phyloP scores from a whole-genome alignment of 1,140 invertebrate species.

The Drosophila orena region DNA sequence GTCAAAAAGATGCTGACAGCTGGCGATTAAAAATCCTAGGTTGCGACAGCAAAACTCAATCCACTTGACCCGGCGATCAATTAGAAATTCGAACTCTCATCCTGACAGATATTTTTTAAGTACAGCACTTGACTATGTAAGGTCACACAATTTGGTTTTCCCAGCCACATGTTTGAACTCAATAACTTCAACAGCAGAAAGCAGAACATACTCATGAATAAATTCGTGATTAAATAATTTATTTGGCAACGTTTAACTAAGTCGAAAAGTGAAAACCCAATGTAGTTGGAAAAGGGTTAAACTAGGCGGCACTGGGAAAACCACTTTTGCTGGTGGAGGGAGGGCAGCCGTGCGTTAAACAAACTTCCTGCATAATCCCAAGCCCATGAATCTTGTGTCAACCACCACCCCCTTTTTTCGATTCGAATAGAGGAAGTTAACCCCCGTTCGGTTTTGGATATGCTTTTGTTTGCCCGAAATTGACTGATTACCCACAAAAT shows the following conservation, averaged over 20 bases:
- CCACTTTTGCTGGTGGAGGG: conserved; percentile 24
- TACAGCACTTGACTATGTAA: conserved; percentile 23
- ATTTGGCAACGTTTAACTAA: conserved; percentile 37
- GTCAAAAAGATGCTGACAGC: conserved; percentile 1
- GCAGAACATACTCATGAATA: conserved; percentile 16
- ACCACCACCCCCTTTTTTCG: conserved; percentile 2
- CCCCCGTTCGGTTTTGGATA: conserved; percentile 31
- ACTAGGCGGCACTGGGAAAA: conserved; percentile 39
- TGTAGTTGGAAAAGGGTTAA: conserved; percentile 47
- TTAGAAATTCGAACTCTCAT: conserved; percentile 37
- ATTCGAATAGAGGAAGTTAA: conserved; percentile 18
- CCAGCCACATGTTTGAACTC: conserved; percentile 15
- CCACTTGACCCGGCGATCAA: conserved; percentile 41
- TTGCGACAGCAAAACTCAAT: neutral
- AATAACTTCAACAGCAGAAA: neutral
- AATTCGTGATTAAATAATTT: conserved; percentile 38
- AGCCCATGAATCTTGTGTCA: conserved; percentile 44
- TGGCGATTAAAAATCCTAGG: neutral
- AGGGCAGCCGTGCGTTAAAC: conserved; percentile 62
- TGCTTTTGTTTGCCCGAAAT: conserved; percentile 71
- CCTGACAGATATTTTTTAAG: conserved; percentile 15
- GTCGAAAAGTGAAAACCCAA: conserved; percentile 18
- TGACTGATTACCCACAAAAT: conserved; percentile 83
- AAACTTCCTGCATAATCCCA: conserved; percentile 59
- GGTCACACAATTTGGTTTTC: conserved; percentile 4